Evolutionary conservation across 2,888 invertebrate genomes (phyloP).

Genomic region (Scrobipalpa costella): DNA sequence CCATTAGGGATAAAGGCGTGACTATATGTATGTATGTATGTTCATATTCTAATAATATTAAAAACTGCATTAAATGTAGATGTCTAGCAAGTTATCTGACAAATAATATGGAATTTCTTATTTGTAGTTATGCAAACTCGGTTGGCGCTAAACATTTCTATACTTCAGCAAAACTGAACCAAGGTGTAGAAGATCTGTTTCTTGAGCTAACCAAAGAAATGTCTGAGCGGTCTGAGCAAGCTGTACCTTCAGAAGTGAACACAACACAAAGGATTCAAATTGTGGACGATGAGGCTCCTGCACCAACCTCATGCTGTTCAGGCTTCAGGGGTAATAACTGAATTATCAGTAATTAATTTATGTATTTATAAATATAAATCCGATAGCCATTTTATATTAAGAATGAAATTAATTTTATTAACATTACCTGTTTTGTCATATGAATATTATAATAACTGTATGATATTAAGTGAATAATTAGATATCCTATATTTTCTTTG

Average conservation of each 20-base stretch:
- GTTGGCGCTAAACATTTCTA: constrained; percentile 96
- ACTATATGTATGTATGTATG: too few relatives aligned
- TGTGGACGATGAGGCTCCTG: constrained; percentile 68
- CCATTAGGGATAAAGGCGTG: too few relatives aligned
- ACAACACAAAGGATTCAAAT: constrained; percentile 64
- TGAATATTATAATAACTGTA: too few relatives aligned
- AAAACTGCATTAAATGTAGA: too few relatives aligned
- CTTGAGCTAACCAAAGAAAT: constrained; percentile 90
- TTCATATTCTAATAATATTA: too few relatives aligned
- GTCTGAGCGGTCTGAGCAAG: constrained; percentile 68
- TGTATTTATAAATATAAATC: not conserved
- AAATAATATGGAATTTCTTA: not conserved
- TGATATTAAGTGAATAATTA: too few relatives aligned
- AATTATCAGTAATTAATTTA: not conserved
- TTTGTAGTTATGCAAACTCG: constrained; percentile 89
- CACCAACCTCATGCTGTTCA: constrained; percentile 63
- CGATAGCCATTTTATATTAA: too few relatives aligned
- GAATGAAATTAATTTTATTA: too few relatives aligned
- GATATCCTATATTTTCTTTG: too few relatives aligned
- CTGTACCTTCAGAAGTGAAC: constrained; percentile 49
- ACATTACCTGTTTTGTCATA: too few relatives aligned
- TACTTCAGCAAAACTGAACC: constrained; percentile 95
- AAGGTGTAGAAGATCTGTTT: constrained; percentile 95
- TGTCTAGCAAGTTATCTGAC: too few relatives aligned
- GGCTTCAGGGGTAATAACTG: constrained; percentile 50